Evolutionary conservation across 2,797 vertebrate species (phyloP), one percentile per base, ranked within the genome.

Genomic region (Smutsia gigantea): DNA sequence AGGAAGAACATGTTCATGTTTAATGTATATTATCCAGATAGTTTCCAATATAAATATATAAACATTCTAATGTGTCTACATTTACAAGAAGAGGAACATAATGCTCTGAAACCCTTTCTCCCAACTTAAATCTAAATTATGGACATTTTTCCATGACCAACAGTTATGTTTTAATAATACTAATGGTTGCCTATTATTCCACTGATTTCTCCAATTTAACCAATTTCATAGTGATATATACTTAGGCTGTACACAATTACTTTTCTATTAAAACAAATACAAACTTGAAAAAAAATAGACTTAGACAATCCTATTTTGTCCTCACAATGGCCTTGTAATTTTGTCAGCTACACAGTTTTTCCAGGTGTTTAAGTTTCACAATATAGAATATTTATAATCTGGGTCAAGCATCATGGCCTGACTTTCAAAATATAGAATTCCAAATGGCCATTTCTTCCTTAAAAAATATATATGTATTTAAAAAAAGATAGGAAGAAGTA

Each of bases 321-420:
- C 18, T 94, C 27, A 42, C 2, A 31, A 46, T 51, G 42, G 29
- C 59, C 49, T 90, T 61, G 7, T 39, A 34, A 71, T 92, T 81
- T 66, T 84, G 53, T 87, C 42, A 46, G 42, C 42, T 46, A 46
- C 8, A 46, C 42, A 96, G 4, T 57, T 84, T 64, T 87, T 79
- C 53, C 46, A 68, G 96, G 64, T 84, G 23, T 79, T 93, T 96
- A 71, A 71, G 29, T 87, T 95, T 93, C 66, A 84, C n/a, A 71
- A 79, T 59, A 93, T 7, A 57, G 84, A 95, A 88, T 85, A 94
- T 95, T 90, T 97, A 86, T 90, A 87, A 92, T 93, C 31, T 95
- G 27, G 83, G 78, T 93, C 90, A 96, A 96, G 51, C 31, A 84
- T 71, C 55, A 72, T 78, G 57, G 74, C n/a, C 64, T 84, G 4